Evolutionary conservation across 2,888 invertebrate species (phyloP), one percentile per base, ranked within the genome.

Genomic region (Operophtera brumata): DNA sequence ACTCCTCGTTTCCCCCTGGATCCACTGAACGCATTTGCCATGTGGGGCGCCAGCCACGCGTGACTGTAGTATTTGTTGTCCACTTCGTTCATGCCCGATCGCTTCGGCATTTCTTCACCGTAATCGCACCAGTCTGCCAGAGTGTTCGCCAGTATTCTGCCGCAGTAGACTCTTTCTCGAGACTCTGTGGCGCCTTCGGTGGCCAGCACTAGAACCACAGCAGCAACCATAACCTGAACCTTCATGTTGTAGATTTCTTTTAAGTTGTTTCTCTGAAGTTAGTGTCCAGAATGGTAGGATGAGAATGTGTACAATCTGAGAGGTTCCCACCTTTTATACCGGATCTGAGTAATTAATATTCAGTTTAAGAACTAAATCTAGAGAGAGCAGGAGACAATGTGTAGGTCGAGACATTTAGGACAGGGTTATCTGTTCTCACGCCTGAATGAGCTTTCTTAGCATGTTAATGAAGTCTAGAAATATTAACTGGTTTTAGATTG

Each of bases 1-100:
- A 60, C 54, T 3, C 59, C 58, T 7, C 62, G 62, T 9, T 62
- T 62, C 0, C 52, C 37, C 20, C 54, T 54, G 10, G 48, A 14
- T 0, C 57, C 55, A 25, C 43, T 45, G 41, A 54, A 49, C 7
- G 58, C 51, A 28, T 56, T 48, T 10, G 51, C 56, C 34, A 43
- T 49, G n/a, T 46, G 47, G 7, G 61, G 58, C 1, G 54, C 54
- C 10, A 45, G 47, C 61, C 61, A 61, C 10, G 34, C 43, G 2
- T 45, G 46, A 14, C 32, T 49, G 28, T 40, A 46, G 3, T 42
- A 35, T 8, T 25, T 35, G 47, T 41, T 50, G 9, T 47, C 40
- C 9, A 51, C 46, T 39, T 44, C 57, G 39, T 56, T 54, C 0
- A 54, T 37, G 6, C 54, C 54, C 13, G 57, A 34, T 30, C 54